Evolutionary conservation across 2,888 invertebrate genomes (phyloP).

Genomic region (Plemyria rubiginata): DNA sequence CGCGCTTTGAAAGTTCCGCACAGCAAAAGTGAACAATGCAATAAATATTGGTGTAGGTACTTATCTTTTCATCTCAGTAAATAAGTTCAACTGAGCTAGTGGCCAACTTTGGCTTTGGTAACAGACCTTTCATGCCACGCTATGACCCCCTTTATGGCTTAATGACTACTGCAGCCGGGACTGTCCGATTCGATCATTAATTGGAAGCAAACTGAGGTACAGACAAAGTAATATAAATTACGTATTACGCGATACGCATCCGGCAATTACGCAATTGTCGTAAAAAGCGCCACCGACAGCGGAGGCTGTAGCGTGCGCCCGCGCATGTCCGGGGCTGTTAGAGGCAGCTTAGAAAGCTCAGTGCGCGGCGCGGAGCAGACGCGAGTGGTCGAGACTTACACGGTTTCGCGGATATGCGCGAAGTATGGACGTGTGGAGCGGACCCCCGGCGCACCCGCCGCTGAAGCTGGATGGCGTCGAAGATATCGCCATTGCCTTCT

Average conservation of each 20-base stretch:
- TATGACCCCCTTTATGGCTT: too few species aligned
- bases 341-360: constrained; percentile 62
- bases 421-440: constrained; percentile 91
- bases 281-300: constrained; percentile 23
- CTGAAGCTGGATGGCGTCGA: constrained; percentile 90
- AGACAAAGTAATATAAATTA: background rate
- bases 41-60: too few species aligned
- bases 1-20: too few species aligned
- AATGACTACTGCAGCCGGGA: too few species aligned
- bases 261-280: constrained; percentile 6
- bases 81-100: too few species aligned
- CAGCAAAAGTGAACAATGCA: too few species aligned
- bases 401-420: constrained; percentile 68
- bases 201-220: background rate
- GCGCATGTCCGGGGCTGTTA: constrained; percentile 26
- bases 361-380: constrained; percentile 71
- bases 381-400: constrained; percentile 67
- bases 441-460: constrained; percentile 85
- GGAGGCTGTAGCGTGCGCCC: constrained; percentile 31
- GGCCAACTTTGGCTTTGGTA: too few species aligned
- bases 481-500: constrained; percentile 92
- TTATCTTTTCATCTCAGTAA: too few species aligned
- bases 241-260: background rate
- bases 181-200: background rate
- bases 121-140: too few species aligned